A percentile compares a stretch with the other conserved stretches of the same genome.
These are phyloP conservation scores for Seira sanloemensis DNA, from an alignment of 2,888 invertebrate genomes.

Conservation along the genomic window DNA sequence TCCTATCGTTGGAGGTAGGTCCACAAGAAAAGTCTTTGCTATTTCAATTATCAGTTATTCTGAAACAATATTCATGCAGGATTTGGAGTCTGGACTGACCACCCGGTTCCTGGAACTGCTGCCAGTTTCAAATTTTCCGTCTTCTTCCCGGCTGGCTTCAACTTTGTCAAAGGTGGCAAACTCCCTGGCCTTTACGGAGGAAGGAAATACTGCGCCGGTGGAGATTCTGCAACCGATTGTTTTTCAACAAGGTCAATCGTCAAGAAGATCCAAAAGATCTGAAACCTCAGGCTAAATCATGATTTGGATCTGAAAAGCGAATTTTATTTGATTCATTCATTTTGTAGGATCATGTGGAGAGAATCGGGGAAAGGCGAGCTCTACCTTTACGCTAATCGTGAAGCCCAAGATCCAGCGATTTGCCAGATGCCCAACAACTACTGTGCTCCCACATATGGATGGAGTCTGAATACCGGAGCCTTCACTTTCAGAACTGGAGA, in stretches of 20 bases:
- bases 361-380: conserved; percentile 62
- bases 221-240: conserved; percentile 64
- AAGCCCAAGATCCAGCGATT: conserved; percentile 67
- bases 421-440: conserved; percentile 62
- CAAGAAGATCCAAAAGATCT: background rate
- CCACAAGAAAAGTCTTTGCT: too few species aligned
- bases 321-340: background rate
- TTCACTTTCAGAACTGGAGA: conserved; percentile 54
- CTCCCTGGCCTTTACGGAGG: conserved; percentile 68
- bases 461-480: conserved; percentile 62
- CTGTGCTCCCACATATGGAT: conserved; percentile 61
- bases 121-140: conserved; percentile 63
- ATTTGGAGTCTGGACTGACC: conserved; percentile 64
- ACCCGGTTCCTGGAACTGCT: conserved; percentile 40
- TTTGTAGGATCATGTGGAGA: conserved; percentile 67
- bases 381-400: conserved; percentile 67
- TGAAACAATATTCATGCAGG: too few species aligned
- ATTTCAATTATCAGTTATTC: too few species aligned
- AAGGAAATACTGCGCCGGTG: conserved; percentile 60
- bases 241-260: conserved; percentile 61
- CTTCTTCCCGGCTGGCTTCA: conserved; percentile 59
- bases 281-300: background rate
- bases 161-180: conserved; percentile 48
- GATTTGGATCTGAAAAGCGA: background rate
- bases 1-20: conserved; percentile 43